Evolutionary conservation across 2,797 vertebrate species (phyloP).

Genomic region (Rhynchotus rufescens): DNA sequence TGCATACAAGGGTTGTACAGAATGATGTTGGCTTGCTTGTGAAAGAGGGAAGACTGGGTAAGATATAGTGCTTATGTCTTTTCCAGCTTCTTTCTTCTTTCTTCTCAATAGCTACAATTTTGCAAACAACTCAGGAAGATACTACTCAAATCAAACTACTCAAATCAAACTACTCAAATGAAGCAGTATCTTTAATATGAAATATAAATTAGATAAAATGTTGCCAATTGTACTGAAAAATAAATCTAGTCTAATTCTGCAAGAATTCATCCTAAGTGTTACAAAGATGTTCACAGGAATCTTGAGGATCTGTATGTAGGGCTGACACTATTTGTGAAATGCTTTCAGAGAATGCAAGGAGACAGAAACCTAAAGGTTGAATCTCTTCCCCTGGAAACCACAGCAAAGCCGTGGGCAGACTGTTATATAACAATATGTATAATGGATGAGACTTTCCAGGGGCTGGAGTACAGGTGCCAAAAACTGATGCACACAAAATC

Average conservation of each 20-base stretch:
- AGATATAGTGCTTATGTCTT: constrained; percentile 1
- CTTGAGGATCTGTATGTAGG: background rate
- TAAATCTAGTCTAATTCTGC: background rate
- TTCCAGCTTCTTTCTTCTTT: constrained; percentile 16
- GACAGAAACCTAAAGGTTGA: constrained; percentile 7
- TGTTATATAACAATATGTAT: constrained; percentile 56
- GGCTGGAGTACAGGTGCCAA: constrained; percentile 60
- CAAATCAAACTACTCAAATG: background rate
- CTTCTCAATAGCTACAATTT: constrained; percentile 10
- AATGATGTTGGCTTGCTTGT: background rate
- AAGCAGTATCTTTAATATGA: constrained; percentile 1
- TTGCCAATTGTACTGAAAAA: background rate
- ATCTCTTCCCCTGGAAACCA: constrained; percentile 45
- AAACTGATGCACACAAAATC: constrained; percentile 63
- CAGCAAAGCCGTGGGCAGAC: background rate
- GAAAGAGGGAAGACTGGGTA: background rate
- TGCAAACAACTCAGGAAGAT: constrained; percentile 18
- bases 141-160: background rate
- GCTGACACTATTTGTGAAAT: background rate
- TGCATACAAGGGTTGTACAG: background rate
- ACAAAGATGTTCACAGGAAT: background rate
- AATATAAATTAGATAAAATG: constrained; percentile 11
- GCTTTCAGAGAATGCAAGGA: background rate
- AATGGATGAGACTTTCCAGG: constrained; percentile 67
- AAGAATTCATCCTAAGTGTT: background rate